Conservation (phyloP, 2,113 vertebrate genomes). For the Actinemys pallida region DNA sequence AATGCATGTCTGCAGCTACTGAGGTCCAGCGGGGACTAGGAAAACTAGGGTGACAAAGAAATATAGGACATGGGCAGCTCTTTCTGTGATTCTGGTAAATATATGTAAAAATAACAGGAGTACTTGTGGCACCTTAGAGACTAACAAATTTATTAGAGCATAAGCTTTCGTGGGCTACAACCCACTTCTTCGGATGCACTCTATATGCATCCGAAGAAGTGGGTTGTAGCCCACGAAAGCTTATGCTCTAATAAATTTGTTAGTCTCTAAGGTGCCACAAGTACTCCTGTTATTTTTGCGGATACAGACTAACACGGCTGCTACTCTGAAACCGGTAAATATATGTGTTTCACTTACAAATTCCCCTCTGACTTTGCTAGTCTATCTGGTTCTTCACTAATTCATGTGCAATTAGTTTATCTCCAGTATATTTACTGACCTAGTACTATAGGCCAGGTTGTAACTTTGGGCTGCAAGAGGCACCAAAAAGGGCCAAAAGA, state of each 20-base stretch:
- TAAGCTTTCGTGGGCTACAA: too few relatives aligned
- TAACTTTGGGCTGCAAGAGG: background rate
- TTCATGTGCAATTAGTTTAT: background rate
- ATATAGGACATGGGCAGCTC: background rate
- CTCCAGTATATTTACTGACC: accelerated
- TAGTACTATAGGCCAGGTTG: background rate
- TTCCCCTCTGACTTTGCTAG: background rate
- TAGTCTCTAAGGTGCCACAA: too few relatives aligned
- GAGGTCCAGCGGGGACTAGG: accelerated
- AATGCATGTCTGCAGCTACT: background rate
- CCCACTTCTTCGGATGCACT: too few relatives aligned
- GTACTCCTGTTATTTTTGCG: too few relatives aligned
- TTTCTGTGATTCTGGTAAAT: background rate
- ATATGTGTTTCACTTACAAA: background rate
- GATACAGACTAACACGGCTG: too few relatives aligned
- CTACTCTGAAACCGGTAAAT: background rate
- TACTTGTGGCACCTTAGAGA: too few relatives aligned
- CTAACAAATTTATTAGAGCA: too few relatives aligned
- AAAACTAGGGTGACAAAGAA: background rate
- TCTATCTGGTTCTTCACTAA: background rate
- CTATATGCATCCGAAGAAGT: too few relatives aligned
- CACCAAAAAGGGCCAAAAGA: background rate
- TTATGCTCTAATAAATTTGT: too few relatives aligned
- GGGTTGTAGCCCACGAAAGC: too few relatives aligned
- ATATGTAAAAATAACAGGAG: too few relatives aligned